Percentiles rank a stretch among this genome's conserved stretches.
These are phyloP conservation scores for Ophion costatus DNA, from an alignment of 2,888 invertebrate species.

Conservation along the genomic window DNA sequence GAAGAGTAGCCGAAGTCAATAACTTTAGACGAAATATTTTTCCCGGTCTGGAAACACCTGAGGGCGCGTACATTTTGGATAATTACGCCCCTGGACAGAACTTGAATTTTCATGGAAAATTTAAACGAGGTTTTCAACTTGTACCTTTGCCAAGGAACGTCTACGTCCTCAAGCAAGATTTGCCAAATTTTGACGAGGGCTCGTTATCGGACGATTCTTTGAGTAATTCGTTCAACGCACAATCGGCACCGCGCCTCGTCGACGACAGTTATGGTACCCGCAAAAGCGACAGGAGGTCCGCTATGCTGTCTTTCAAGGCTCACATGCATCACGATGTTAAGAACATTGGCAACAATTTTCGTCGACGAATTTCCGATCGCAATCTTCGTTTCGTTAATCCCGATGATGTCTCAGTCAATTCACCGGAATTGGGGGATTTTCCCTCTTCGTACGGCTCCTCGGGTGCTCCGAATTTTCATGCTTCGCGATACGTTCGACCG, in stretches of 20 bases:
- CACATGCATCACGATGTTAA: conserved; percentile 72
- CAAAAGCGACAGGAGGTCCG: conserved; percentile 61
- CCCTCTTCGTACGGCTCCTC: background rate
- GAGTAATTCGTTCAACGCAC: conserved; percentile 11
- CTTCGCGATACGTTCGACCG: background rate
- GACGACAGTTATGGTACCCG: conserved; percentile 34
- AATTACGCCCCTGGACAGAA: conserved; percentile 35
- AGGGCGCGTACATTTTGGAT: conserved; percentile 31
- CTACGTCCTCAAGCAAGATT: conserved; percentile 65
- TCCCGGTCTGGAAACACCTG: background rate
- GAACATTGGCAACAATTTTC: conserved; percentile 70
- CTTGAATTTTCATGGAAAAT: conserved; percentile 40
- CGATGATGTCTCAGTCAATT: conserved; percentile 21
- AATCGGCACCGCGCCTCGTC: conserved; percentile 30
- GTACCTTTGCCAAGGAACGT: conserved; percentile 67
- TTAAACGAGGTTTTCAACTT: conserved; percentile 68
- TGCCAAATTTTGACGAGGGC: background rate
- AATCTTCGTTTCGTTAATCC: conserved; percentile 25
- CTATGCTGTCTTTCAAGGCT: conserved; percentile 71
- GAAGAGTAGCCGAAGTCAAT: background rate
- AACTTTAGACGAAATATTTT: conserved; percentile 10
- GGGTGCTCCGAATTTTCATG: conserved; percentile 1
- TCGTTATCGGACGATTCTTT: conserved; percentile 15
- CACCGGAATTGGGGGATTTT: conserved; percentile 5
- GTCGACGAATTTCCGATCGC: conserved; percentile 33